Evolutionary conservation across 37 sponge, comb jelly and placozoan species (phyloP).

Genomic region (Tethya wilhelma): DNA sequence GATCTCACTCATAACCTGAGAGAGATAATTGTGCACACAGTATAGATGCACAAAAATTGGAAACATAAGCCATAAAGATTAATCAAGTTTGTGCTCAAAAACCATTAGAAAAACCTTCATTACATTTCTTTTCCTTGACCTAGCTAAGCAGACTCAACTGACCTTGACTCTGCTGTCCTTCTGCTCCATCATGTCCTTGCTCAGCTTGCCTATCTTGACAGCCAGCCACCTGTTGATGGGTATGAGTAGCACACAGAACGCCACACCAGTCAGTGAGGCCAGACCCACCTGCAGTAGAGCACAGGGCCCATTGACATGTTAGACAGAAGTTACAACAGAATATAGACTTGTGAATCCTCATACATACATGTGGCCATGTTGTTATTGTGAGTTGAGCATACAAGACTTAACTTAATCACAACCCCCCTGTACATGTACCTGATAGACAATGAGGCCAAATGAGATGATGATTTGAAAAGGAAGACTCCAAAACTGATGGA

Average conservation of each 20-base stretch:
- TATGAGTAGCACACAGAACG: slow-evolving; percentile 81
- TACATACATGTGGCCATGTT: background rate
- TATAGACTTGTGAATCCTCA: background rate
- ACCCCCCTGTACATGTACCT: slow-evolving; percentile 64
- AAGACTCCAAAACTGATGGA: slow-evolving; percentile 97
- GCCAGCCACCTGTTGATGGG: slow-evolving; percentile 95
- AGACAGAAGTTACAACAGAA: background rate
- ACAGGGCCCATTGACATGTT: background rate
- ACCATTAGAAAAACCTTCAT: background rate
- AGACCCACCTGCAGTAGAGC: slow-evolving; percentile 75
- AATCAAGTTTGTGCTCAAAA: background rate
- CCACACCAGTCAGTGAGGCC: slow-evolving; percentile 92
- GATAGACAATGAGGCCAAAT: slow-evolving; percentile 87
- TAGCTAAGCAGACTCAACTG: background rate
- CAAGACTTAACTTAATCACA: no score
- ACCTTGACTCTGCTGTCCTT: slow-evolving; percentile 94
- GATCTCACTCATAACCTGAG: slow-evolving; percentile 92
- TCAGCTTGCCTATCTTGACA: slow-evolving; percentile 86
- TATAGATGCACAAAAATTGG: background rate
- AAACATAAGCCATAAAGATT: background rate
- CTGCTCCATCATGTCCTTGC: slow-evolving; percentile 88
- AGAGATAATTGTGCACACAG: no score
- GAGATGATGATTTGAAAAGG: slow-evolving; percentile 91
- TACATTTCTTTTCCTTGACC: background rate
- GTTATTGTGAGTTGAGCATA: no score